Percentiles rank a stretch among this genome's conserved stretches.
Conservation (phyloP, 2,797 vertebrate genomes). For the Schizopygopsis malacanthus region DNA sequence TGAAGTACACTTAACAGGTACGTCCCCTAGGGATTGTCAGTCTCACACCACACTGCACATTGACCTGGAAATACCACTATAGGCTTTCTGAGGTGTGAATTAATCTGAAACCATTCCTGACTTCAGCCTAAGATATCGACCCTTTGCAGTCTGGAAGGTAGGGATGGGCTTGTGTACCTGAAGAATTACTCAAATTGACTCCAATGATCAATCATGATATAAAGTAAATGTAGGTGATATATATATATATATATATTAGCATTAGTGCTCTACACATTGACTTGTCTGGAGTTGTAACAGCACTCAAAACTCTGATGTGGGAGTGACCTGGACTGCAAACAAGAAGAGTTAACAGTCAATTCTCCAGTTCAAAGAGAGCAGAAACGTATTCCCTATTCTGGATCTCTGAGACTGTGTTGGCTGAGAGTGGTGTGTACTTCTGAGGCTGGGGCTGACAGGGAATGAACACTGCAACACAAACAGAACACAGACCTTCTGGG, state of each 20-base stretch:
- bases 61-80: slow-evolving; percentile 13
- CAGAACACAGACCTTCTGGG: slow-evolving; percentile 57
- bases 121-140: background rate
- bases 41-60: slow-evolving; percentile 5
- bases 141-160: background rate
- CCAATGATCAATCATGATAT: background rate
- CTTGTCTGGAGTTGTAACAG: slow-evolving; percentile 21
- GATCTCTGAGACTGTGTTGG: slow-evolving; percentile 42
- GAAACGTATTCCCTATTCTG: slow-evolving; percentile 47
- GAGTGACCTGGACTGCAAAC: slow-evolving; percentile 30
- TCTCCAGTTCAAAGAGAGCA: background rate
- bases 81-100: background rate
- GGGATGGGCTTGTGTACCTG: background rate
- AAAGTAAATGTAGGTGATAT: background rate
- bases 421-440: slow-evolving; percentile 45
- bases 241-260: background rate
- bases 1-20: slow-evolving; percentile 30
- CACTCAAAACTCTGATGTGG: slow-evolving; percentile 8
- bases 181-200: background rate
- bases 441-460: slow-evolving; percentile 48
- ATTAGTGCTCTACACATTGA: background rate
- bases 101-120: background rate
- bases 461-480: slow-evolving; percentile 54
- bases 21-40: background rate
- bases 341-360: slow-evolving; percentile 42